Base-by-base conservation (phyloP, 2,888 invertebrate species). In the Tetragonula carbonaria region DNA sequence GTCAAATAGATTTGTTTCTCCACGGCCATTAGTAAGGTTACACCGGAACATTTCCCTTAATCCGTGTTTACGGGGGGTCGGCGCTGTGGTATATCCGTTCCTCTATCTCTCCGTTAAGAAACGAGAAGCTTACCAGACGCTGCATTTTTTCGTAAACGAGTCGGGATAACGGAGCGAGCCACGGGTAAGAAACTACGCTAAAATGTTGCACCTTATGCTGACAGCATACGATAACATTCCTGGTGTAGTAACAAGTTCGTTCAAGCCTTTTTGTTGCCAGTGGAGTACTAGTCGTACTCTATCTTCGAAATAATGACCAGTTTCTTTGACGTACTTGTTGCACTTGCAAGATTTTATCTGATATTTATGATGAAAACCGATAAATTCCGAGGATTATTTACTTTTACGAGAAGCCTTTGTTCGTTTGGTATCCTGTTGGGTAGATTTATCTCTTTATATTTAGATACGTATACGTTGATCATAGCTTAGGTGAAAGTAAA, bases 51-150 rank as follows among this genome's bases (percentile, higher is more conserved):
- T 78, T 85, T 75, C 78, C 80, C 84, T 84, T 85, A 84, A 85
- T 85, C 85, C 84, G 78, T 80, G 80, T 84, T 85, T 85, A 85
- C 84, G 80, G 72, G 59, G 70, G 65, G 33, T 23, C 28, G 50
- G 14, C n/a, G 70, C 76, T 71, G 72, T 71, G 67, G 73, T 78
- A 57, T 78, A 73, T 76, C 73, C 74, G 72, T 63, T 70, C 57
- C 67, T 63, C 50, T 55, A n/a, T 33, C 33, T 68, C 28, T 51
- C 62, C 38, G 72, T 78, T 82, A 75, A 81, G 72, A 77, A 84
- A 84, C 70, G 80, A 67, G 85, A 85, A 65, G 77, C 77, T 85
- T 86, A 75, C 80, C 85, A 84, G 84, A 78, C 76, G 84, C 78
- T 62, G 65, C 68, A 75, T 84, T 76, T 76, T 78, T 75, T 74